Conservation (phyloP, 2,797 vertebrate species). For the Micropoecilia bifurca region DNA sequence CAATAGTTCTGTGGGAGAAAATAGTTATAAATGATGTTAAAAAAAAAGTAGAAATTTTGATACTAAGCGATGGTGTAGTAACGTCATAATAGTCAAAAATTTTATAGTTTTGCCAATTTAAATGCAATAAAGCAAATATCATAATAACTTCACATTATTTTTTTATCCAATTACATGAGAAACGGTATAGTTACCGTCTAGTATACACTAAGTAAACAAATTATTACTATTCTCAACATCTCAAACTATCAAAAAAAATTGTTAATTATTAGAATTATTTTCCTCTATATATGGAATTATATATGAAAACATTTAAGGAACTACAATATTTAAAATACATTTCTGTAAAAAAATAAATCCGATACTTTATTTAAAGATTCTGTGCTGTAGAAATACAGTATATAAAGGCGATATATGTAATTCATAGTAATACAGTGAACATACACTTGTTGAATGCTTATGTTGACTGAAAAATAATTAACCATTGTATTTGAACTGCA, state of each 20-base stretch:
- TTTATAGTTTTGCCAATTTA: not conserved
- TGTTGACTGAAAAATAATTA: not conserved
- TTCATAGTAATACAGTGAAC: too few species aligned
- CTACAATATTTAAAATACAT: not conserved
- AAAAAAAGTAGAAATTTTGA: too few species aligned
- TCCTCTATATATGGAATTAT: not conserved
- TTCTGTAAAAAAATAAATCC: not conserved
- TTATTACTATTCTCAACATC: not conserved
- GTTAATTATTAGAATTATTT: not conserved
- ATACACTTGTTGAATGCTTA: not conserved
- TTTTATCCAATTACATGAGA: not conserved
- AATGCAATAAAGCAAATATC: not conserved
- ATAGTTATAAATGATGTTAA: too few species aligned
- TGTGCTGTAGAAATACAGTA: too few species aligned
- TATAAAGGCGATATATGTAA: too few species aligned
- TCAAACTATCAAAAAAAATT: not conserved
- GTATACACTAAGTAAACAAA: not conserved
- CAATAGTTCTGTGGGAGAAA: not conserved
- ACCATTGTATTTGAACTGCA: not conserved
- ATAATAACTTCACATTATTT: not conserved
- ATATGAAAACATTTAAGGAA: not conserved
- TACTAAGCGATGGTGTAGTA: not conserved
- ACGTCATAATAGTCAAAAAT: not conserved
- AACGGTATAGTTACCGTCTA: not conserved
- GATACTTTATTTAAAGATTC: not conserved